phyloP scores from a whole-genome alignment of 1,140 invertebrate genomes.

The Contarinia nasturtii region DNA sequence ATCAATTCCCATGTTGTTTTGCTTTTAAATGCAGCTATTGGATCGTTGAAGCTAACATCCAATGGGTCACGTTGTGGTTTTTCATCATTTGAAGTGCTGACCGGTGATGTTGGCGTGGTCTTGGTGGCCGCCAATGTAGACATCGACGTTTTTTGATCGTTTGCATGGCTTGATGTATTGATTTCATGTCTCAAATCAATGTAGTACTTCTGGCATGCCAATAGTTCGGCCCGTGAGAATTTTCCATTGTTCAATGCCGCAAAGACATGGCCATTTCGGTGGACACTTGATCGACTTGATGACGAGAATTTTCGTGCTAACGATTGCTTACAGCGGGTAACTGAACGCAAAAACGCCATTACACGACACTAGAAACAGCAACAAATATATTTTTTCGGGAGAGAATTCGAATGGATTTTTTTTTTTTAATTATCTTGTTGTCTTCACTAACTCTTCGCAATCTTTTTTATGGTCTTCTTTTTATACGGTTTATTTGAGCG shows the following conservation, averaged over 20 bases:
- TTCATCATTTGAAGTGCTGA: constrained; percentile 10
- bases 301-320: background rate
- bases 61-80: constrained; percentile 46
- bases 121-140: constrained; percentile 2
- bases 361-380: constrained; percentile 7
- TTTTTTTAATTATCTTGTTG: background rate
- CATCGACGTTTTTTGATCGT: background rate
- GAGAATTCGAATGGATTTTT: background rate
- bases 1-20: constrained; percentile 89
- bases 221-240: background rate
- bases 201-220: background rate
- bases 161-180: background rate
- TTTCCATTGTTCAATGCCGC: background rate
- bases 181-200: background rate
- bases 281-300: background rate
- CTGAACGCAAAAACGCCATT: constrained; percentile 23
- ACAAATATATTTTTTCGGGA: background rate
- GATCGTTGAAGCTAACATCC: constrained; percentile 73
- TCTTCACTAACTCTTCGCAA: background rate
- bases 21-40: constrained; percentile 70
- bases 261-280: background rate
- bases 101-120: constrained; percentile 12
- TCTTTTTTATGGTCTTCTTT: background rate
- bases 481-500: background rate
- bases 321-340: constrained; percentile 10